Conservation (phyloP, 2,113 vertebrate genomes). For the Ailuropoda melanoleuca region DNA sequence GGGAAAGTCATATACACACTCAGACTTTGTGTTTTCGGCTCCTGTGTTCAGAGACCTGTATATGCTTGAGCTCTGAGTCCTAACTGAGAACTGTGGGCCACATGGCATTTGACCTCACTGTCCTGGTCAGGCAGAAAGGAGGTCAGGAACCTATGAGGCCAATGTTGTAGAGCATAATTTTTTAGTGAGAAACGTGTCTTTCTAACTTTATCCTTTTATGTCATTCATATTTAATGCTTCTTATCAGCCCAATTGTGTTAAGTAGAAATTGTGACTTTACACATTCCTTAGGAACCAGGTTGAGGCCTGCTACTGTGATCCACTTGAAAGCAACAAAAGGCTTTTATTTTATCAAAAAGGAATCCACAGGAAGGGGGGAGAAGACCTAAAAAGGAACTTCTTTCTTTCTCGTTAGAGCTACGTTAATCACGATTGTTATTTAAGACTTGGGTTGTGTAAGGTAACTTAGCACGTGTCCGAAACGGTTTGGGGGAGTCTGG, state of each 20-base stretch:
- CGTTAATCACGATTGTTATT: background rate
- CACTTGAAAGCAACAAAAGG: background rate
- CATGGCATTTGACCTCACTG: background rate
- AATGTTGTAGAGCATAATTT: accelerated
- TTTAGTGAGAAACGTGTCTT: background rate
- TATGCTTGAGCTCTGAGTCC: background rate
- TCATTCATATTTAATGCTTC: background rate
- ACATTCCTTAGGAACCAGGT: background rate
- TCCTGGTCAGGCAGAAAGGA: too few relatives aligned
- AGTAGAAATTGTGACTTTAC: background rate
- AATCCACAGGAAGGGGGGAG: accelerated
- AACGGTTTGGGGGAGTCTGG: background rate
- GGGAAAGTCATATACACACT: background rate
- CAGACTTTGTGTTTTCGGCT: background rate
- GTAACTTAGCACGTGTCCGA: background rate
- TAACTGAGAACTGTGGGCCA: background rate
- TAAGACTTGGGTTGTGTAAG: background rate
- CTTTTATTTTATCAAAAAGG: background rate
- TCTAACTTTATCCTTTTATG: background rate
- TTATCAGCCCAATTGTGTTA: background rate
- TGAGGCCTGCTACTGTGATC: background rate
- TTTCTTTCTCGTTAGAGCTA: background rate
- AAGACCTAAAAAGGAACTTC: background rate
- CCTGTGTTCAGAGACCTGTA: background rate
- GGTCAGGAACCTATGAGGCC: background rate